Percentiles rank a stretch among this genome's conserved stretches.
Evolutionary conservation across 2,888 invertebrate genomes (phyloP).

Genomic region (Beris morrisii): DNA sequence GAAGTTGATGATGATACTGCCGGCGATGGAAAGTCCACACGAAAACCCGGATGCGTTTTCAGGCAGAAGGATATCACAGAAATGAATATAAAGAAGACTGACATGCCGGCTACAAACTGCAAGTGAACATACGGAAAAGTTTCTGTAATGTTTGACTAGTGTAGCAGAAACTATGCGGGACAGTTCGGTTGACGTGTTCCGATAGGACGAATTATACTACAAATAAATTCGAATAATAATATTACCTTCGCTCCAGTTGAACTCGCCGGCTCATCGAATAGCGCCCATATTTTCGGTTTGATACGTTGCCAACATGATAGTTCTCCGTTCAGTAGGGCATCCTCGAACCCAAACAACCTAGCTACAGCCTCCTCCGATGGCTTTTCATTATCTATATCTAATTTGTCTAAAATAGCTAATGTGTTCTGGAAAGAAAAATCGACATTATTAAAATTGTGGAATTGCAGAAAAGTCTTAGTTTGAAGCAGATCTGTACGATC

Average conservation of each 20-base stretch:
- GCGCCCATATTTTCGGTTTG: constrained; percentile 90
- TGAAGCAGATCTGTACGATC: background rate
- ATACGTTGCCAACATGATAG: constrained; percentile 85
- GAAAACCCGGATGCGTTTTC: constrained; percentile 89
- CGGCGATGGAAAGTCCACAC: constrained; percentile 60
- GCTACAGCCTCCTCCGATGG: constrained; percentile 92
- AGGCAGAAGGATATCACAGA: constrained; percentile 95
- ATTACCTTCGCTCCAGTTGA: constrained; percentile 86
- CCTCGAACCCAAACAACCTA: constrained; percentile 87
- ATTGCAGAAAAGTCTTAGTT: too few relatives aligned
- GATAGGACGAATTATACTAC: too few relatives aligned
- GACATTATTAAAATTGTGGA: background rate
- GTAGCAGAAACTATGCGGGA: too few relatives aligned
- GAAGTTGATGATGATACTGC: constrained; percentile 40
- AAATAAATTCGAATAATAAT: background rate
- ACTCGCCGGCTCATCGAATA: constrained; percentile 96
- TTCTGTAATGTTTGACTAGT: background rate
- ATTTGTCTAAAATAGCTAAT: constrained; percentile 89
- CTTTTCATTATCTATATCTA: constrained; percentile 92
- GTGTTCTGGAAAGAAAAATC: constrained; percentile 71
- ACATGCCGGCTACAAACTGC: constrained; percentile 87
- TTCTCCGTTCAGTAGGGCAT: constrained; percentile 77
- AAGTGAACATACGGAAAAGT: constrained; percentile 41
- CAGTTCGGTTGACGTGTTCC: too few relatives aligned
- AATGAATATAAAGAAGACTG: constrained; percentile 95